Evolutionary conservation across 2,113 vertebrate genomes (phyloP), one percentile per base, ranked within the genome.

Genomic region (Nettapus auritus): DNA sequence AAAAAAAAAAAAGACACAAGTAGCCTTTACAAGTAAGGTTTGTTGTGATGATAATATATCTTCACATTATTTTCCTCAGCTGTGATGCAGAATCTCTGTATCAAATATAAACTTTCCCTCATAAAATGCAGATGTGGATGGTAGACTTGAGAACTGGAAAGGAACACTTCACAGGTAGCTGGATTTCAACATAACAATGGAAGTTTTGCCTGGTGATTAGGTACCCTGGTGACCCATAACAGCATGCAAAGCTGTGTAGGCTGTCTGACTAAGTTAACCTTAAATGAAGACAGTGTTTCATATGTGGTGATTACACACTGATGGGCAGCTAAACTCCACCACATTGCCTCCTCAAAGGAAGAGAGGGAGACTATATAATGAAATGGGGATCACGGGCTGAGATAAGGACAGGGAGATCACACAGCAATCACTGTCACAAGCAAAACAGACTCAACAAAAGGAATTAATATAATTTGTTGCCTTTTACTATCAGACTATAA

Each of bases 181-280:
- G 60, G 9, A 42, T 78, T 74, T 66, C 29, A 52, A 26, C 7
- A 3, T 38, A 31, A 2, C 3, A 53, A 8, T 4, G 36, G 28
- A 28, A 0, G 0, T 6, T n/a, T 50, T 48, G 19, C 4, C 5
- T 62, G 29, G 11, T 8, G 15, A 66, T 3, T 46, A 31, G 7
- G 5, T 42, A 16, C 21, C 21, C 34, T 46, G 18, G 19, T 19
- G 44, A 46, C 44, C 44, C 18, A 9, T 18, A 46, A 17, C 44
- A 46, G 16, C 19, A 46, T 46, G 44, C 14, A 46, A 44, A 83
- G 22, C 1, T 21, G 40, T 8, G 5, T 11, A 7, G 4, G 9
- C 5, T 19, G 22, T 9, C 29, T 70, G 42, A 13, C 11, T 36
- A 12, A 8, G 3, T 6, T 56, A 46, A 42, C 5, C 0, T 40